Base-by-base conservation (phyloP, 2,888 invertebrate species). In the Acronicta leporina region DNA sequence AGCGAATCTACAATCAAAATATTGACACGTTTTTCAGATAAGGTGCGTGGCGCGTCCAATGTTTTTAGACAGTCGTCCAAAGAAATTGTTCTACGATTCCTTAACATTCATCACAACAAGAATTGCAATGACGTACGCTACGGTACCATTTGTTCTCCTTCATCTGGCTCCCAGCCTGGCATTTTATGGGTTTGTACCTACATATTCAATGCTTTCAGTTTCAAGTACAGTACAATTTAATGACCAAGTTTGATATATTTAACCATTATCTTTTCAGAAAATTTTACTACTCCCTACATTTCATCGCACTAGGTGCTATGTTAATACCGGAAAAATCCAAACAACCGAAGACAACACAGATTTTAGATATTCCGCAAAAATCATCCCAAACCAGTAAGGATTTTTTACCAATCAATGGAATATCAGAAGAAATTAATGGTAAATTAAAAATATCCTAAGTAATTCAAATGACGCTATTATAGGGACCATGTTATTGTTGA, bases 141-240 rank as follows among this genome's bases (percentile, higher is more conserved):
- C 98, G 45, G 98, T 98, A 88, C 97, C 98, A 73, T 99, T 99
- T 92, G 96, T 99, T 64, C 93, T 99, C 67, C 95, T 99, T 81
- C 98, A 99, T 85, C 96, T 99, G 77, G 95, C 95, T 87, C 96
- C 97, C 38, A 96, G 97, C 80, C 91, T 98, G 56, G 95, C 95
- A 58, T 94, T 98, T 79, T 98, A 97, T 90, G 96, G 96, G 98
- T 98, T 95, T 95, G 96, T 94, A 66, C 45, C 1, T 14, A n/a
- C n/a, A n/a, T 57, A 11, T 33, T 33, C 11, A 33, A 11, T 33
- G 33, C 11, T 33, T 33, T 33, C 11, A 33, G 11, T 33, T 11
- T 30, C 30, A 10, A 33, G 11, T 33, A 11, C 33, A 11, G 0
- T 11, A 10, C 33, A 11, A 33, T 11, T 33, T 11, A 33, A 33